Conservation (phyloP, 2,113 vertebrate genomes). For the Pedetes capensis region DNA sequence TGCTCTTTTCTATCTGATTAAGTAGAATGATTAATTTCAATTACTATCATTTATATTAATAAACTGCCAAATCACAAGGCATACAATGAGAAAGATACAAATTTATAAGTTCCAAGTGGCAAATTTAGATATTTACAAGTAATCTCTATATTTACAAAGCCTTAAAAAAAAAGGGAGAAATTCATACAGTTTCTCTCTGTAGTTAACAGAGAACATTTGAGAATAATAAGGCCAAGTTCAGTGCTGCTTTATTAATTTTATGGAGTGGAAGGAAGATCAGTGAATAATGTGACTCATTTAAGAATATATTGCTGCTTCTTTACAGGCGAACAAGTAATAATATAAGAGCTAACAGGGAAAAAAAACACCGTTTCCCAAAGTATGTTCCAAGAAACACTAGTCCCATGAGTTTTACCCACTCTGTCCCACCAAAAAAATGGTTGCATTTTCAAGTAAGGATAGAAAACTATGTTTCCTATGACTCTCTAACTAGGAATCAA, state of each 20-base stretch:
- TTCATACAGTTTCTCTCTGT: background rate
- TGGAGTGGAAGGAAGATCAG: background rate
- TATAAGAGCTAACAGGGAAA: background rate
- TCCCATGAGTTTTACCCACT: background rate
- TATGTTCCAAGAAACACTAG: background rate
- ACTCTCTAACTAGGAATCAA: background rate
- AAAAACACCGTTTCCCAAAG: background rate
- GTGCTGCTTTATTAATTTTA: background rate
- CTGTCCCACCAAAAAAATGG: background rate
- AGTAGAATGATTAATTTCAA: background rate
- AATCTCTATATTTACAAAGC: background rate
- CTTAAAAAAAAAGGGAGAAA: background rate
- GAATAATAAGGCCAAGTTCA: background rate
- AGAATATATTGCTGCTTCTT: background rate
- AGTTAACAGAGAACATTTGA: background rate
- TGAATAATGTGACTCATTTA: background rate
- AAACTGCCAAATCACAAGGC: background rate
- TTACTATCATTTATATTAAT: background rate
- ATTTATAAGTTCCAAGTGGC: background rate
- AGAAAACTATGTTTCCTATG: background rate
- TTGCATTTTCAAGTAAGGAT: background rate
- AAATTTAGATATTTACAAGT: conserved; percentile 4
- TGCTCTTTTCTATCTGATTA: background rate
- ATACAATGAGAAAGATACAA: background rate
- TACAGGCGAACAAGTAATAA: background rate